Conservation (phyloP, 2,888 invertebrate species). For the Erynnis tages region DNA sequence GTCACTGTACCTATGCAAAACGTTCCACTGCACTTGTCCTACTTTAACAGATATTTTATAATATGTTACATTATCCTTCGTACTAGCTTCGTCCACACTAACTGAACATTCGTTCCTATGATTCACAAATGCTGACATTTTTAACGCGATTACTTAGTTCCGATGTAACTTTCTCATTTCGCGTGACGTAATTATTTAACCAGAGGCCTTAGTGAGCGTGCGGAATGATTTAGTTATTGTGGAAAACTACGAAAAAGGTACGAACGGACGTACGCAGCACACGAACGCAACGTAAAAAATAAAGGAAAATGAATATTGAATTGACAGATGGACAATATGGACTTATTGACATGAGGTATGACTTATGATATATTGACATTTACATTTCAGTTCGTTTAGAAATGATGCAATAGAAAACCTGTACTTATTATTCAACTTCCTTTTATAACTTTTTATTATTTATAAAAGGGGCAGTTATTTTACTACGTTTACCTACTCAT, state of each 20-base stretch:
- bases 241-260: background rate
- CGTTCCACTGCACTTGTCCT: conserved; percentile 89
- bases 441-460: too few species aligned
- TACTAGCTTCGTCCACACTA: conserved; percentile 84
- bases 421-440: too few species aligned
- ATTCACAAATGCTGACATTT: conserved; percentile 89
- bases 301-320: too few species aligned
- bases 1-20: conserved; percentile 93
- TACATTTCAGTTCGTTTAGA: too few species aligned
- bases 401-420: too few species aligned
- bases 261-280: background rate
- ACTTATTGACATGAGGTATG: too few species aligned
- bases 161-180: conserved; percentile 11
- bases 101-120: conserved; percentile 85
- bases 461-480: too few species aligned
- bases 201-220: background rate
- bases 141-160: conserved; percentile 18
- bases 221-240: too few species aligned
- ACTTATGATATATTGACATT: too few species aligned
- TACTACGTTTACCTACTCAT: too few species aligned
- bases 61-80: conserved; percentile 85
- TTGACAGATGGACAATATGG: too few species aligned
- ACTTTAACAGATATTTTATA: conserved; percentile 88
- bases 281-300: too few species aligned
- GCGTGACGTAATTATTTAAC: conserved; percentile 18